Conservation (phyloP, 2,113 vertebrate genomes). For the Python bivittatus region DNA sequence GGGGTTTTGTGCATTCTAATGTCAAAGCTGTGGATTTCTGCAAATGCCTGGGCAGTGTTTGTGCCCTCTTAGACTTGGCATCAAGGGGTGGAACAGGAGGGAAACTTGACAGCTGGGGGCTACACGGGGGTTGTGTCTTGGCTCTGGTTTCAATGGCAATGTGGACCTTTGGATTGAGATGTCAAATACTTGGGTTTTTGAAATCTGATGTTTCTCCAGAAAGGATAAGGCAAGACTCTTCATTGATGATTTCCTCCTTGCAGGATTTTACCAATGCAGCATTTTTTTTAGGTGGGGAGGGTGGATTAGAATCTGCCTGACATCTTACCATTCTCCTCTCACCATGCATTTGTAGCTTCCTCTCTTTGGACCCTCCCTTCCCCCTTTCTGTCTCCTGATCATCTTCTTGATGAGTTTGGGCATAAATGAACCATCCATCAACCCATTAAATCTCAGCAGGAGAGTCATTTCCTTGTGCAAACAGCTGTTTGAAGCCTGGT, state of each 20-base stretch:
- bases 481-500: constrained; percentile 8
- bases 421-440: constrained; percentile 22
- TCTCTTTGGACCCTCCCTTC: neutral
- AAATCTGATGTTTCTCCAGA: rapidly evolving
- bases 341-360: neutral
- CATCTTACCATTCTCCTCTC: neutral
- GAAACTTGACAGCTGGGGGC: neutral
- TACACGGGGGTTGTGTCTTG: neutral
- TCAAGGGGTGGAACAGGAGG: neutral
- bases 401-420: neutral
- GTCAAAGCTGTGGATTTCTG: neutral
- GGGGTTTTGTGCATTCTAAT: neutral
- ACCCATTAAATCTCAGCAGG: constrained; percentile 36
- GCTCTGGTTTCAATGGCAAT: neutral
- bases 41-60: neutral
- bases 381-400: neutral
- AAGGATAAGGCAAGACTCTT: rapidly evolving
- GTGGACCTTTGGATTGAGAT: neutral
- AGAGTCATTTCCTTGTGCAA: constrained; percentile 32
- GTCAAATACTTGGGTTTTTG: neutral
- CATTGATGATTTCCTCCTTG: no score
- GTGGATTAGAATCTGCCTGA: neutral
- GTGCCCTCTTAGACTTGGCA: rapidly evolving
- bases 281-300: neutral
- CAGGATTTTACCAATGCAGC: neutral